Conservation (phyloP, 2,888 invertebrate genomes). For the Venusia cambrica region DNA sequence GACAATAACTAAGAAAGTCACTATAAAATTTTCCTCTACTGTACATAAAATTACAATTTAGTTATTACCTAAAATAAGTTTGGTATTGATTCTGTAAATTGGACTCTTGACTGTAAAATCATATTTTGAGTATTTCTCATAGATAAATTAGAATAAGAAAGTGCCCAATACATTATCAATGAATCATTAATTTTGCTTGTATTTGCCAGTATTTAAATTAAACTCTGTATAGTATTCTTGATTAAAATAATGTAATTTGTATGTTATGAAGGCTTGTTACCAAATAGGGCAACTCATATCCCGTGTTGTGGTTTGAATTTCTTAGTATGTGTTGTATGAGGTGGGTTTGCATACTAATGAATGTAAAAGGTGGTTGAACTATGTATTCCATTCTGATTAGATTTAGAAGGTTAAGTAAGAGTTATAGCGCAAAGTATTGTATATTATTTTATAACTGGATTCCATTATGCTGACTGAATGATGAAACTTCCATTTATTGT, state of each 20-base stretch:
- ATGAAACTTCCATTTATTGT: slow-evolving; percentile 55
- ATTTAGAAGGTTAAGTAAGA: no score
- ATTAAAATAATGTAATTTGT: slow-evolving; percentile 22
- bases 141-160: no score
- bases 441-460: slow-evolving; percentile 37
- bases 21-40: slow-evolving; percentile 25
- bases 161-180: no score
- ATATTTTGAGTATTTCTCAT: no score
- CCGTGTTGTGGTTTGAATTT: slow-evolving; percentile 18
- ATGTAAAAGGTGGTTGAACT: slow-evolving; percentile 17
- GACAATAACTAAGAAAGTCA: slow-evolving; percentile 80
- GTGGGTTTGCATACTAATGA: slow-evolving; percentile 25
- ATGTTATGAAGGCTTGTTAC: slow-evolving; percentile 15
- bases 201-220: no score
- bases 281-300: slow-evolving; percentile 21
- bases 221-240: slow-evolving; percentile 28
- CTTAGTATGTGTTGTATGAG: not conserved
- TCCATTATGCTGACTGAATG: slow-evolving; percentile 50
- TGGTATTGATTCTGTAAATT: no score
- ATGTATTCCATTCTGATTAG: slow-evolving; percentile 32
- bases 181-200: slow-evolving; percentile 8
- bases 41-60: slow-evolving; percentile 21
- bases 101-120: no score
- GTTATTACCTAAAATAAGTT: slow-evolving; percentile 7
- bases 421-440: slow-evolving; percentile 38